Evolutionary conservation across 2,888 invertebrate species (phyloP).

Genomic region (Sisyra terminalis): DNA sequence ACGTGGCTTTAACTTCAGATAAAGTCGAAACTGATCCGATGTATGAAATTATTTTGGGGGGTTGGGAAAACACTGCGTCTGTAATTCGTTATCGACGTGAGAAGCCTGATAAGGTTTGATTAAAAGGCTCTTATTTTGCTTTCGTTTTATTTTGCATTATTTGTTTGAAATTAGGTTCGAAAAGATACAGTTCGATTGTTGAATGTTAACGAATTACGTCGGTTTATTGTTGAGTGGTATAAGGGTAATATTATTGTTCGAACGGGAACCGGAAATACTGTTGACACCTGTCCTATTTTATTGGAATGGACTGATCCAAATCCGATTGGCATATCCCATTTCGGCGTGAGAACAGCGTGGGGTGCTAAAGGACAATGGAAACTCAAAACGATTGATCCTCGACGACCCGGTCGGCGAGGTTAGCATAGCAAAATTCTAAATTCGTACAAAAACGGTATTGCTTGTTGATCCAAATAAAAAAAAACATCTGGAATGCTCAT

Average conservation of each 20-base stretch:
- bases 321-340: conserved; percentile 40
- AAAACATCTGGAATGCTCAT: too few species aligned
- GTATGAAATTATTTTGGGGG: conserved; percentile 50
- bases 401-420: neutral
- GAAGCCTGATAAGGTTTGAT: conserved; percentile 42
- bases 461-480: too few species aligned
- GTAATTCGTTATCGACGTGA: conserved; percentile 44
- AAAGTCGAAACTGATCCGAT: conserved; percentile 40
- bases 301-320: conserved; percentile 43
- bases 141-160: conserved; percentile 14
- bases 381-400: conserved; percentile 22
- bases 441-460: too few species aligned
- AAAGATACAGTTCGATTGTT: conserved; percentile 39
- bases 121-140: neutral
- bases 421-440: neutral
- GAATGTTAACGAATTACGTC: conserved; percentile 35
- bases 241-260: conserved; percentile 34
- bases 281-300: conserved; percentile 24
- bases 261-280: conserved; percentile 20
- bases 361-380: conserved; percentile 48
- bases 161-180: conserved; percentile 28
- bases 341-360: conserved; percentile 46
- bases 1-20: conserved; percentile 37
- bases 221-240: conserved; percentile 38
- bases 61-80: conserved; percentile 48